phyloP scores from a whole-genome alignment of 2,888 invertebrate species.

The Meiosimyza decipiens region DNA sequence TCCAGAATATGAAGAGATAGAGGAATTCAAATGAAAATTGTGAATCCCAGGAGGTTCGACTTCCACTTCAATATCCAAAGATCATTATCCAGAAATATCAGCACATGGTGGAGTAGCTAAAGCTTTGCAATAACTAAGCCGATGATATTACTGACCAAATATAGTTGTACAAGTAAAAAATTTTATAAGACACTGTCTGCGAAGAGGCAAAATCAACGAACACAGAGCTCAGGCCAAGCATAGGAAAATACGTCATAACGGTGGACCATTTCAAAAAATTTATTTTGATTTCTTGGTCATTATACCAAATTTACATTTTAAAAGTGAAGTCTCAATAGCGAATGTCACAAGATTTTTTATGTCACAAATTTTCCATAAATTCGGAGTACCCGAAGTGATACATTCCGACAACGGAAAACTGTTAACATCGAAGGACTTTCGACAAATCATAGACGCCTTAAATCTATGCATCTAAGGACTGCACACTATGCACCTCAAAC shows the following conservation, averaged over 20 bases:
- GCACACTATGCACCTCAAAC: too few species aligned
- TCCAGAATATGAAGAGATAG: background rate
- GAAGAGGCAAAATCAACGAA: slow-evolving; percentile 14
- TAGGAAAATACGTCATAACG: slow-evolving; percentile 28
- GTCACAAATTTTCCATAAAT: slow-evolving; percentile 47
- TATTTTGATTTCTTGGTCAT: slow-evolving; percentile 3
- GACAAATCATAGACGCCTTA: slow-evolving; percentile 36
- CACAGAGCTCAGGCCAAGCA: too few species aligned
- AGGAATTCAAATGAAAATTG: slow-evolving; percentile 23
- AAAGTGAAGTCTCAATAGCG: slow-evolving; percentile 26
- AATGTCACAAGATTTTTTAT: slow-evolving; percentile 35
- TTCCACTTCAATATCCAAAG: background rate
- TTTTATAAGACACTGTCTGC: slow-evolving; percentile 35
- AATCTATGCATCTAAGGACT: background rate
- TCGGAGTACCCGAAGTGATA: slow-evolving; percentile 48
- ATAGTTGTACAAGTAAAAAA: slow-evolving; percentile 38
- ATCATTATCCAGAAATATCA: background rate
- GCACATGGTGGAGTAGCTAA: slow-evolving; percentile 36
- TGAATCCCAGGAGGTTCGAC: slow-evolving; percentile 8
- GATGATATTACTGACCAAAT: slow-evolving; percentile 43
- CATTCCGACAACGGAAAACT: slow-evolving; percentile 41
- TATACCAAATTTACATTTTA: slow-evolving; percentile 41
- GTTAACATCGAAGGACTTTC: slow-evolving; percentile 43
- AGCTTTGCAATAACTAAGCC: slow-evolving; percentile 25
- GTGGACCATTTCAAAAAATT: slow-evolving; percentile 20